Evolutionary conservation across 2,113 vertebrate genomes (phyloP).

Genomic region (Oenanthe oenanthe): DNA sequence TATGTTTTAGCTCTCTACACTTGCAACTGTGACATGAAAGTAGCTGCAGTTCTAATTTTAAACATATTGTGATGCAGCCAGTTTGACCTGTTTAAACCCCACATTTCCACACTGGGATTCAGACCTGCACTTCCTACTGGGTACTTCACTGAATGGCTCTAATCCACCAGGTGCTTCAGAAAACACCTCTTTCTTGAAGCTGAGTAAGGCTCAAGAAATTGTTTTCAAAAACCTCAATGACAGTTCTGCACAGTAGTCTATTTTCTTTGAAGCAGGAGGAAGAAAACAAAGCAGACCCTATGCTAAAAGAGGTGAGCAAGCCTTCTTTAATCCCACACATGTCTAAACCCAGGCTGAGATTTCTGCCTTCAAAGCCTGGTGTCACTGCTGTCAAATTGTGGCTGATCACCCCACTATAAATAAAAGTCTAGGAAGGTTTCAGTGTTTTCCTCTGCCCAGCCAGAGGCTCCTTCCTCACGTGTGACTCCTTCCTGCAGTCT

Average conservation of each 20-base stretch:
- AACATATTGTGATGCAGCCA: background rate
- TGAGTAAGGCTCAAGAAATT: background rate
- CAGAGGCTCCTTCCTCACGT: background rate
- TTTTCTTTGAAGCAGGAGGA: background rate
- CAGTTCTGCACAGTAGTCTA: background rate
- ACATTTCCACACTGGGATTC: background rate
- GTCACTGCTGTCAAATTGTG: background rate
- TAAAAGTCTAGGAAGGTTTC: background rate
- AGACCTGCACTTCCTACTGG: background rate
- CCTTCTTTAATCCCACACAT: fast-evolving
- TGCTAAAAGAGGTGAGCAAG: background rate
- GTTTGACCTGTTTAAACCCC: background rate
- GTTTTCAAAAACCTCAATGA: background rate
- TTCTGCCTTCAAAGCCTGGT: background rate
- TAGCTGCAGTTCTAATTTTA: background rate
- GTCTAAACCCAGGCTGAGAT: background rate
- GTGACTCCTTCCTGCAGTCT: background rate
- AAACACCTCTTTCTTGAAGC: background rate
- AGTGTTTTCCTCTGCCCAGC: background rate
- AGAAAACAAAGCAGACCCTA: background rate
- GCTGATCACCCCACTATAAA: background rate
- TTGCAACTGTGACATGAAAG: background rate
- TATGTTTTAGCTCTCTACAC: background rate
- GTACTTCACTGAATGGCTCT: background rate
- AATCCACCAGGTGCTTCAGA: background rate